phyloP scores from a whole-genome alignment of 2,797 vertebrate species.

The Alectoris magna region DNA sequence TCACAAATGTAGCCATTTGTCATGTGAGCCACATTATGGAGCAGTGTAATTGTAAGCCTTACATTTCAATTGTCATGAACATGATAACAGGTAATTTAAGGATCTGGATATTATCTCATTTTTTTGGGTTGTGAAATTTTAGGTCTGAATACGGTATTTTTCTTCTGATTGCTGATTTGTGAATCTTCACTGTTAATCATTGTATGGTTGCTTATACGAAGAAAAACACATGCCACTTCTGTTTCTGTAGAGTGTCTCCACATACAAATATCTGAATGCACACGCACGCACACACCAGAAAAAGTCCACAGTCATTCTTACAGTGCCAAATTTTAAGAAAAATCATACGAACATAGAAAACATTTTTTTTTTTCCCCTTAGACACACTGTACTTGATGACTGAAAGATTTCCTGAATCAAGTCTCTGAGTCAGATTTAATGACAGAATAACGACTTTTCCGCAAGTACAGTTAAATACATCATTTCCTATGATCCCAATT shows the following conservation, averaged over 20 bases:
- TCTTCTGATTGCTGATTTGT: not conserved
- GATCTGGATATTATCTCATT: not conserved
- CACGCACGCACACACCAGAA: fast-evolving
- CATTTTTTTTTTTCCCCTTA: not conserved
- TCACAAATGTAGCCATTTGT: not conserved
- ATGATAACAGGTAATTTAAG: not conserved
- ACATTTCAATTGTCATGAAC: not conserved
- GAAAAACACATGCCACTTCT: not conserved
- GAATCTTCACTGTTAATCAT: not conserved
- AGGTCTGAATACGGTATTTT: not conserved
- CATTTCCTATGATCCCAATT: not conserved
- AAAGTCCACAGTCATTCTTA: not conserved
- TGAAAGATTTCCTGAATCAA: not conserved
- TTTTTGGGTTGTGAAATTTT: not conserved
- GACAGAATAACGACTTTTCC: not conserved
- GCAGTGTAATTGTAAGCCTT: not conserved
- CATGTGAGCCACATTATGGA: not conserved
- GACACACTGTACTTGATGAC: not conserved
- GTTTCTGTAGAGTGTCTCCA: not conserved
- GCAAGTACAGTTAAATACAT: not conserved
- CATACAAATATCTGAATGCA: not conserved
- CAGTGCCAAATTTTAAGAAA: not conserved
- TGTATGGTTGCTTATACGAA: not conserved
- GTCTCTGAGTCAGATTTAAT: not conserved
- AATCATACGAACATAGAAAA: not conserved